Evolutionary conservation across 2,797 vertebrate species (phyloP).

Genomic region (Decapterus maruadsi): DNA sequence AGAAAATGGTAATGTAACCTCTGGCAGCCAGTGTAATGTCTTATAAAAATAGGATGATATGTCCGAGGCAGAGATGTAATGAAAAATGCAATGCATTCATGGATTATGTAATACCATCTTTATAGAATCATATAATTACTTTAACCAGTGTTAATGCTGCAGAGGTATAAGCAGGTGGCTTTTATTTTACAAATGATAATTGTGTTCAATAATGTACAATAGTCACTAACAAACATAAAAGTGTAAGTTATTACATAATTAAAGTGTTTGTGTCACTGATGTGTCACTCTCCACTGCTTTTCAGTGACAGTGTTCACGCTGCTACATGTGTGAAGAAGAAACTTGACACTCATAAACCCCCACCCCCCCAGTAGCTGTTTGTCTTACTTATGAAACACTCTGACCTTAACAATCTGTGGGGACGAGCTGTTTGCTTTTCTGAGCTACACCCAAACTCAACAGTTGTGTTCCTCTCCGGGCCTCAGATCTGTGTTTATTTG

Average conservation of each 20-base stretch:
- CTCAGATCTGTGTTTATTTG: slow-evolving; percentile 62
- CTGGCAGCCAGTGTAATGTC: slow-evolving; percentile 40
- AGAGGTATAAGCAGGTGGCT: neutral
- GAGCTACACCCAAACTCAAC: neutral
- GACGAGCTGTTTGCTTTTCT: neutral
- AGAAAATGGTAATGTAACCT: slow-evolving; percentile 40
- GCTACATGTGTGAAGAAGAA: neutral
- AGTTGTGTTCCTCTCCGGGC: neutral
- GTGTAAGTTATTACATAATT: neutral
- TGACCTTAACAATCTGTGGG: neutral
- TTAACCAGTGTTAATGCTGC: slow-evolving; percentile 3
- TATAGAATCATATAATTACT: slow-evolving; percentile 34
- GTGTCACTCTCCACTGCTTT: neutral
- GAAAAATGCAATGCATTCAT: slow-evolving; percentile 52
- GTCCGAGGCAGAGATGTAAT: slow-evolving; percentile 38
- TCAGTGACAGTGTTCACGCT: neutral
- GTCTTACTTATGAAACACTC: neutral
- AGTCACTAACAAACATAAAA: neutral
- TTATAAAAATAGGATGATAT: slow-evolving; percentile 34
- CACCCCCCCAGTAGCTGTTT: neutral
- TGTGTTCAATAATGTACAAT: neutral
- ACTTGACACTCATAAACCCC: neutral
- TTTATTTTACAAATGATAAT: neutral
- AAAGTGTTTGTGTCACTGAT: neutral
- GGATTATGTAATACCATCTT: slow-evolving; percentile 45